Percentiles rank a stretch among this genome's conserved stretches.
Conservation (phyloP, 2,888 invertebrate genomes). For the Euzetes globulus region DNA sequence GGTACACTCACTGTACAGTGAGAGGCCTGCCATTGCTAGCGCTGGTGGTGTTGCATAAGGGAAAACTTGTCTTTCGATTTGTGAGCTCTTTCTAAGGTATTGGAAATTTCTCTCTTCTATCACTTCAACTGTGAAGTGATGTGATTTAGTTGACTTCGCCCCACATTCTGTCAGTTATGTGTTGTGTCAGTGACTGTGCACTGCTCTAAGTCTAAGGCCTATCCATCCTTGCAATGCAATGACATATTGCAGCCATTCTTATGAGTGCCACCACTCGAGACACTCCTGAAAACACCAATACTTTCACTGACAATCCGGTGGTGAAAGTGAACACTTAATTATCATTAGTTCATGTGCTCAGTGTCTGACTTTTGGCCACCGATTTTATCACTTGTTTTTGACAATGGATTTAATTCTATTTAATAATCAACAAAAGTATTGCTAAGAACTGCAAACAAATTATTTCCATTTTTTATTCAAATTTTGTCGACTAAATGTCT, state of each 20-base stretch:
- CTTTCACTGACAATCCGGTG: conserved; percentile 18
- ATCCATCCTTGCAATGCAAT: not conserved
- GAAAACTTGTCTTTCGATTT: conserved; percentile 6
- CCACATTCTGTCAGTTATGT: conserved; percentile 7
- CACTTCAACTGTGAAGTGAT: conserved; percentile 18
- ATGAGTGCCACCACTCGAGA: not conserved
- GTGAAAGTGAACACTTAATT: conserved; percentile 22
- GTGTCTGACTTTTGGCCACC: not conserved
- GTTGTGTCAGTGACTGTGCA: conserved; percentile 5
- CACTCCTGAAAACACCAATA: not conserved
- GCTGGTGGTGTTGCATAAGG: not conserved
- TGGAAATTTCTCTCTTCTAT: not conserved
- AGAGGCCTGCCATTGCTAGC: not conserved
- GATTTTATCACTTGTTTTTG: not conserved
- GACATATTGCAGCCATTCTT: conserved; percentile 3
- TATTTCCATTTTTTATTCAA: not conserved
- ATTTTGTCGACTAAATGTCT: not conserved
- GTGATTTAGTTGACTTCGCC: conserved; percentile 21
- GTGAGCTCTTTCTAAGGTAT: not conserved
- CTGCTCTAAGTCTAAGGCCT: not conserved
- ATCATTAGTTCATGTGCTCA: not conserved
- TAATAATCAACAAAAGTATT: not conserved
- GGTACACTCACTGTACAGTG: not conserved
- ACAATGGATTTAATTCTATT: conserved; percentile 10
- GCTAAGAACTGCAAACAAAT: not conserved